phyloP scores from a whole-genome alignment of 2,797 vertebrate species.

The Yasuhikotakia modesta region DNA sequence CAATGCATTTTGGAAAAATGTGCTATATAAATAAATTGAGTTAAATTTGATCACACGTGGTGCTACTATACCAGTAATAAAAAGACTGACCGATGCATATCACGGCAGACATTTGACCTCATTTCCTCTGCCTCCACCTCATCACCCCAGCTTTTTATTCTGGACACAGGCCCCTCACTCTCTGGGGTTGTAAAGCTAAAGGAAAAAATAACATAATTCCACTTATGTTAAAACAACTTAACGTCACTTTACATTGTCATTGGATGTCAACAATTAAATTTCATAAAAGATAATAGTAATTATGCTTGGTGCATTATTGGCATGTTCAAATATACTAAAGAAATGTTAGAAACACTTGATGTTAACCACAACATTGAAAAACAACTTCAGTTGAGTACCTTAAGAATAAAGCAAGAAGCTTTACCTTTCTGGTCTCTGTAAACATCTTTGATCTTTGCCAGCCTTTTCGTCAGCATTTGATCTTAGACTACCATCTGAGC shows the following conservation, averaged over 20 bases:
- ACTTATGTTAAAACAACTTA: neutral
- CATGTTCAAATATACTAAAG: neutral
- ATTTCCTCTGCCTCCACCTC: conserved; percentile 85
- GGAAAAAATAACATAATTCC: neutral
- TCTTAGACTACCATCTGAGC: conserved; percentile 73
- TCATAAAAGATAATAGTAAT: neutral
- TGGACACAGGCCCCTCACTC: conserved; percentile 74
- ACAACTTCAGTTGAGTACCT: neutral
- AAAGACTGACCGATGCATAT: conserved; percentile 78
- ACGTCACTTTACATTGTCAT: neutral
- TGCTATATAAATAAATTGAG: too few relatives aligned
- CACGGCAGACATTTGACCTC: conserved; percentile 76
- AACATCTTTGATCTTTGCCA: conserved; percentile 13
- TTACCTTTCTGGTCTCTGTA: conserved; percentile 51
- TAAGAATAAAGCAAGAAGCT: neutral
- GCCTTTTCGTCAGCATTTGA: conserved; percentile 51
- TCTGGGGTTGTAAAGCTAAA: conserved; percentile 88
- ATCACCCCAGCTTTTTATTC: conserved; percentile 81
- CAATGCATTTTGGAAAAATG: too few relatives aligned
- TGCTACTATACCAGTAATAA: neutral
- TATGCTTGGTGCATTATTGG: neutral
- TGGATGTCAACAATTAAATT: neutral
- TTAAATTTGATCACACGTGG: too few relatives aligned
- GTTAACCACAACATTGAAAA: neutral
- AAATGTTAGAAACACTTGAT: neutral